These are phyloP conservation scores for Sicus ferrugineus DNA, from an alignment of 2,888 invertebrate genomes.

Conservation along the genomic window DNA sequence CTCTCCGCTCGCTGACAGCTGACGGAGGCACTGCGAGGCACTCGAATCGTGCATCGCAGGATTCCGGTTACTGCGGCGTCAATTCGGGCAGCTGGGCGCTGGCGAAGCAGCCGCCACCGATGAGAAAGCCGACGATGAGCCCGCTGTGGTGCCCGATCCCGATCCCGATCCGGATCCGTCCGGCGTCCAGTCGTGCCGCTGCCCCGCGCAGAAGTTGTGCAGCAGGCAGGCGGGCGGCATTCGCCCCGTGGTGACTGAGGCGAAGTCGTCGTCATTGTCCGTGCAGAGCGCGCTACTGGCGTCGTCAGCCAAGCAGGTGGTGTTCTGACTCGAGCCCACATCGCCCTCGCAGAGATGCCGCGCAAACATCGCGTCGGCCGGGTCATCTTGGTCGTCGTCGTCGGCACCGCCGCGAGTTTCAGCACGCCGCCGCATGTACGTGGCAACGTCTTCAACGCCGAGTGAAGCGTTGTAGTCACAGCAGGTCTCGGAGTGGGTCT, in stretches of 20 bases:
- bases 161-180: slow-evolving; percentile 21
- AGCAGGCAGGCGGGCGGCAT: neutral
- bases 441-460: neutral
- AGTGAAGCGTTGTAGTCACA: neutral
- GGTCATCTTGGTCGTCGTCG: slow-evolving; percentile 7
- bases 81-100: neutral
- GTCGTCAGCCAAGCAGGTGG: too few species aligned
- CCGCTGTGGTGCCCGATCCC: slow-evolving; percentile 34
- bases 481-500: neutral
- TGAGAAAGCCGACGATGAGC: slow-evolving; percentile 33
- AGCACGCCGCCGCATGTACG: neutral
- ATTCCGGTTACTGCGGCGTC: too few species aligned
- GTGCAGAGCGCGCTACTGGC: too few species aligned
- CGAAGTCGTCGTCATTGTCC: too few species aligned
- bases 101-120: slow-evolving; percentile 17
- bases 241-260: too few species aligned
- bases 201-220: neutral
- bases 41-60: too few species aligned
- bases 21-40: too few species aligned
- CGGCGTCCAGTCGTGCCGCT: slow-evolving; percentile 32
- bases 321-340: too few species aligned
- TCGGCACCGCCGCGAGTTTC: slow-evolving; percentile 15
- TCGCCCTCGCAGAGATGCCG: neutral
- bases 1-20: neutral
- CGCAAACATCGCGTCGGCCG: neutral